Evolutionary conservation across 1,140 invertebrate genomes (phyloP).

Genomic region (Chrysomallon squamiferum): DNA sequence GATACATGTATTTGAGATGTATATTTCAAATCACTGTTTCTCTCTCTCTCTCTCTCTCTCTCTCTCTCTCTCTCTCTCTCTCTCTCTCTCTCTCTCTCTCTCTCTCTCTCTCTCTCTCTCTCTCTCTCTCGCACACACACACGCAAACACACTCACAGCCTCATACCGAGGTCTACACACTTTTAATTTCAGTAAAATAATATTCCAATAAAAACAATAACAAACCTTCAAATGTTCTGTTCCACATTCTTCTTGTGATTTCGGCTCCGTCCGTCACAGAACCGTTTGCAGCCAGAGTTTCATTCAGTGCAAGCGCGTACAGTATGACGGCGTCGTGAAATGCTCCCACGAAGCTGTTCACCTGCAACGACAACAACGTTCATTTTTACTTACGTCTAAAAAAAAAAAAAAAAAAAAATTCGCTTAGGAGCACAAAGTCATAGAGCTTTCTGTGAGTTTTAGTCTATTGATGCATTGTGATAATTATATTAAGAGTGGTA

Average conservation of each 20-base stretch:
- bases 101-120: neutral
- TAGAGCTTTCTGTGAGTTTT: neutral
- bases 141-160: no score
- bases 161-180: neutral
- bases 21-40: no score
- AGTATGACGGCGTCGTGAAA: constrained; percentile 93
- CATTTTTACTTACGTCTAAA: no score
- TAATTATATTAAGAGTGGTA: neutral
- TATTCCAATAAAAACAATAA: neutral
- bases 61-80: no score
- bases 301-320: constrained; percentile 80
- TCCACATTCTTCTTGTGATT: constrained; percentile 71
- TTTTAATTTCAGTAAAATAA: neutral
- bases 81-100: no score
- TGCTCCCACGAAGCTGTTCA: constrained; percentile 80
- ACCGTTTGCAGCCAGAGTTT: constrained; percentile 41
- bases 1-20: no score
- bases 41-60: no score
- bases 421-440: no score
- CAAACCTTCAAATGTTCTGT: constrained; percentile 78
- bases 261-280: constrained; percentile 41
- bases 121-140: no score
- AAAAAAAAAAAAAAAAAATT: no score
- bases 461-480: neutral
- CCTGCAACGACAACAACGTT: constrained; percentile 38